A percentile compares a stretch with the other conserved stretches of the same genome.
These are phyloP conservation scores for Laticauda colubrina DNA, from an alignment of 2,113 vertebrate species.

Conservation along the genomic window DNA sequence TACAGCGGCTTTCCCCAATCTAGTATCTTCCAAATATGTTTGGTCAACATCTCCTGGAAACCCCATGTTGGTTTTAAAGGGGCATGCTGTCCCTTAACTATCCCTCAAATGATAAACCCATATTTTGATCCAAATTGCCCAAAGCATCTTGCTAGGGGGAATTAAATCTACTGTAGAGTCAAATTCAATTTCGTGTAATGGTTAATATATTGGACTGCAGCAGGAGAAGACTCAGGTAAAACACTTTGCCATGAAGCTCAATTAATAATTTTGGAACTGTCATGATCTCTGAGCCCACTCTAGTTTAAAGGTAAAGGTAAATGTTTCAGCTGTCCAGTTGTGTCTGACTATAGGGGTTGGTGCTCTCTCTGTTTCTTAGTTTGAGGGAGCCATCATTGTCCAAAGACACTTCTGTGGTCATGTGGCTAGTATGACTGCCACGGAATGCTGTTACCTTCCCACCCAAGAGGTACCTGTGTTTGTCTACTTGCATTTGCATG, in stretches of 20 bases:
- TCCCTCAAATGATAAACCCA: neutral
- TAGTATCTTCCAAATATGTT: neutral
- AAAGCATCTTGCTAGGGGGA: neutral
- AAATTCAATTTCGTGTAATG: neutral
- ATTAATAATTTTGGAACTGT: neutral
- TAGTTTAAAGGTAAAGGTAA: neutral
- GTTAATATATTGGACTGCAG: neutral
- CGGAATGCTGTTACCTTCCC: neutral
- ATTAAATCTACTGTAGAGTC: neutral
- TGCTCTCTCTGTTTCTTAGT: too few relatives aligned
- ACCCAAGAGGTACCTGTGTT: neutral
- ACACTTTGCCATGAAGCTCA: neutral
- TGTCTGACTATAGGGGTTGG: too few relatives aligned
- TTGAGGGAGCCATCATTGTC: too few relatives aligned
- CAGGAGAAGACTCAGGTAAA: neutral
- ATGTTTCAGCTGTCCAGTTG: too few relatives aligned
- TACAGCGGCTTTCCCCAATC: neutral
- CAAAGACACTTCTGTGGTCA: too few relatives aligned
- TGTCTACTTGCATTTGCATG: too few relatives aligned
- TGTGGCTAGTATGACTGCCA: neutral
- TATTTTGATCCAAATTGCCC: neutral
- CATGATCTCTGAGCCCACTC: neutral
- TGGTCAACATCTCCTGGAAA: neutral
- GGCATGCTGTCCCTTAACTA: neutral
- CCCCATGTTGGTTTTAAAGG: neutral